These are phyloP conservation scores for Leptinotarsa undecemlineata DNA, from an alignment of 1,140 invertebrate species.

Conservation along the genomic window DNA sequence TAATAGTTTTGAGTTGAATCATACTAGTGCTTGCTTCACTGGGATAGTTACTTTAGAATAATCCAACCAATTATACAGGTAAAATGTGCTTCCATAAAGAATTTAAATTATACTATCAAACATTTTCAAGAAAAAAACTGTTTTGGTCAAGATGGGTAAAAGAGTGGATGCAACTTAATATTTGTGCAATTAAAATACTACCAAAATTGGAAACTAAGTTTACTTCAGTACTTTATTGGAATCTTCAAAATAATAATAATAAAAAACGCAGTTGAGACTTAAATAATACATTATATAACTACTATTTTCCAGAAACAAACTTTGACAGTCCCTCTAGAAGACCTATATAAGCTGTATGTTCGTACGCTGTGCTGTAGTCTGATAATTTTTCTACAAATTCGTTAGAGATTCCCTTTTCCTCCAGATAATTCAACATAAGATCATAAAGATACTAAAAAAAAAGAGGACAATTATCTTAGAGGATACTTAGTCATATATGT, in stretches of 20 bases:
- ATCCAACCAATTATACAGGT: too few relatives aligned
- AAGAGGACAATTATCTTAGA: slow-evolving; percentile 19
- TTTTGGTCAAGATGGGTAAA: too few relatives aligned
- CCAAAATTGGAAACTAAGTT: too few relatives aligned
- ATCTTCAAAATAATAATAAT: neutral
- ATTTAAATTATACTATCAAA: too few relatives aligned
- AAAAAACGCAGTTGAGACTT: slow-evolving; percentile 17
- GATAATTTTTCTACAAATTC: slow-evolving; percentile 88
- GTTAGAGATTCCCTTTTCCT: slow-evolving; percentile 90
- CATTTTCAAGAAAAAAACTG: too few relatives aligned
- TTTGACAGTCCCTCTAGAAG: slow-evolving; percentile 83
- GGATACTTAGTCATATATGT: neutral
- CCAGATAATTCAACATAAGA: slow-evolving; percentile 88
- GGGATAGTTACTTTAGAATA: too few relatives aligned
- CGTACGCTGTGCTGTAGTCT: slow-evolving; percentile 85
- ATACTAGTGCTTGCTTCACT: too few relatives aligned
- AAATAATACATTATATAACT: slow-evolving; percentile 6
- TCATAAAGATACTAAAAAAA: slow-evolving; percentile 87
- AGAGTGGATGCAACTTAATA: too few relatives aligned
- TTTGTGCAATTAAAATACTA: too few relatives aligned
- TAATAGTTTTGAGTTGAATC: too few relatives aligned
- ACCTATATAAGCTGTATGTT: slow-evolving; percentile 85
- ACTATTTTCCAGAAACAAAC: slow-evolving; percentile 74
- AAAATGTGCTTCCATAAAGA: too few relatives aligned
- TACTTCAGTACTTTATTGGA: neutral